These are phyloP conservation scores for Heterotis niloticus DNA, from an alignment of 2,113 vertebrate species.

Conservation along the genomic window DNA sequence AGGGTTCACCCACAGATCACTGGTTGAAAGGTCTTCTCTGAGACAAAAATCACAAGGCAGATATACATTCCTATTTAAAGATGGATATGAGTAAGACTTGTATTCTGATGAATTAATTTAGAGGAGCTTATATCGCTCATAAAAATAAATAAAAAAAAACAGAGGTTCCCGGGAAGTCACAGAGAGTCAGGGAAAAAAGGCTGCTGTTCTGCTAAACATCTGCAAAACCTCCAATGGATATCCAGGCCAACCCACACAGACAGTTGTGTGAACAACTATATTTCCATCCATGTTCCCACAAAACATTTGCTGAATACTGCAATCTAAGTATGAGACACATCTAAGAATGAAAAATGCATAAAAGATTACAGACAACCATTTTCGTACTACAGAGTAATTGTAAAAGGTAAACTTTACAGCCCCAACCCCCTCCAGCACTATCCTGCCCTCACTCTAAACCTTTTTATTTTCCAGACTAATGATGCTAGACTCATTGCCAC, in stretches of 20 bases:
- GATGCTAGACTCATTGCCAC: conserved; percentile 26
- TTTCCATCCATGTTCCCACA: neutral
- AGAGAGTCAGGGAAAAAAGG: neutral
- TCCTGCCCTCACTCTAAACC: neutral
- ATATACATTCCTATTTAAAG: conserved; percentile 25
- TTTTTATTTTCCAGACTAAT: conserved; percentile 13
- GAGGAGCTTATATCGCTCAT: neutral
- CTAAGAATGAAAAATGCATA: neutral
- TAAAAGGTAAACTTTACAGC: neutral
- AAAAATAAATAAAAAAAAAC: conserved; percentile 1
- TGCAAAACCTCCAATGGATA: neutral
- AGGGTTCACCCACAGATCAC: conserved; percentile 12
- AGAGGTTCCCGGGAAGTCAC: conserved; percentile 1
- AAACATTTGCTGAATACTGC: neutral
- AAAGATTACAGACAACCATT: neutral
- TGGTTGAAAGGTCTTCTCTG: conserved; percentile 16
- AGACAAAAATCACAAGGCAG: conserved; percentile 12
- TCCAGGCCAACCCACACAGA: neutral
- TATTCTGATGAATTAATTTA: conserved; percentile 31
- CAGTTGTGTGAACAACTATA: neutral
- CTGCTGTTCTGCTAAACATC: conserved; percentile 10
- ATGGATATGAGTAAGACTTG: conserved; percentile 21
- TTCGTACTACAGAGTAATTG: neutral
- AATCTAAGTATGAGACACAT: no score
- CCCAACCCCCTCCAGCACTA: neutral